Percentiles rank a stretch among this genome's conserved stretches.
phyloP scores from a whole-genome alignment of 2,113 vertebrate species.

The Crocuta crocuta region DNA sequence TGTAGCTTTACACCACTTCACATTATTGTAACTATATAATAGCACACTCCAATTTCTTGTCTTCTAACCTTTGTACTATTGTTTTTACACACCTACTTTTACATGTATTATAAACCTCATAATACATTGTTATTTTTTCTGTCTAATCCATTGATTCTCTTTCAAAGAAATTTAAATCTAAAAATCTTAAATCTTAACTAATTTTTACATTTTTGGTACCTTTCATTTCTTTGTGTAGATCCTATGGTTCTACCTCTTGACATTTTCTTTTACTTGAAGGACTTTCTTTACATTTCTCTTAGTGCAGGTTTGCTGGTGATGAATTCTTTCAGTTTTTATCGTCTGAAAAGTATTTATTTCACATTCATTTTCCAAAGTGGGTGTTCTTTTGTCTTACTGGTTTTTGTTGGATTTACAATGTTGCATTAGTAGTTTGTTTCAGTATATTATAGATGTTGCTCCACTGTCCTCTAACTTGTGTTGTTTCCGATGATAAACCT shows the following conservation, averaged over 20 bases:
- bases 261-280: neutral
- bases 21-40: neutral
- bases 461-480: neutral
- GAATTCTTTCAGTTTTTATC: neutral
- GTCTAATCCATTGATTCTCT: neutral
- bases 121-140: neutral
- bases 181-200: neutral
- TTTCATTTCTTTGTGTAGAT: neutral
- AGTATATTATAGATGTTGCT: neutral
- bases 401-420: neutral
- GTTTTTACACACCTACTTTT: neutral
- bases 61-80: neutral
- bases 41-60: neutral
- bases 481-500: neutral
- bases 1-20: neutral
- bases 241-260: neutral
- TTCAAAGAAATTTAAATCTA: neutral
- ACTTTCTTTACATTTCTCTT: neutral
- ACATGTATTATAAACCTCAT: neutral
- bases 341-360: neutral
- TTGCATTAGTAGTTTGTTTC: neutral
- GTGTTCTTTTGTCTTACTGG: neutral
- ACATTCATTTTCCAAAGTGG: neutral
- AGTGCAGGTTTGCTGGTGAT: neutral
- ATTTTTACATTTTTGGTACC: neutral